These are phyloP conservation scores for Ferdinandea cuprea DNA, from an alignment of 2,888 invertebrate genomes.

Conservation along the genomic window DNA sequence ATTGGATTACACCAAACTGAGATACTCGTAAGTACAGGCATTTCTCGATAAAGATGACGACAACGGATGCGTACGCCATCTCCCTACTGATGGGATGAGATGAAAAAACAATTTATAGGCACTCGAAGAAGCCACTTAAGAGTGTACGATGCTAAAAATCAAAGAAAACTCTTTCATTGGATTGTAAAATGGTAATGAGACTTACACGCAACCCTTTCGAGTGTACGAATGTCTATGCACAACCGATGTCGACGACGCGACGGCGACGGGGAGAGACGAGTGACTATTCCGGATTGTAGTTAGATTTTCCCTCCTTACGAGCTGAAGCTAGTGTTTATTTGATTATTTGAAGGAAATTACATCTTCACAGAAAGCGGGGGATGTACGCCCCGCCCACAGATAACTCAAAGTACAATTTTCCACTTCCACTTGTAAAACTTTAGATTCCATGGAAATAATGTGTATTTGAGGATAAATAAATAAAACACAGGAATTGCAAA, in stretches of 20 bases:
- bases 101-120: conserved; percentile 70
- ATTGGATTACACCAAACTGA: conserved; percentile 47
- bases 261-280: background rate
- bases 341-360: conserved; percentile 64
- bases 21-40: conserved; percentile 33
- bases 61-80: background rate
- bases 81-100: conserved; percentile 45
- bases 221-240: background rate
- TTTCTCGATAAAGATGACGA: conserved; percentile 40
- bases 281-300: background rate
- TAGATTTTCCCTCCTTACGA: background rate
- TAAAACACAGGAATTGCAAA: conserved; percentile 42
- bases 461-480: conserved; percentile 43
- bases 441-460: conserved; percentile 43
- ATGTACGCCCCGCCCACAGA: conserved; percentile 9
- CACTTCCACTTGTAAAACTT: conserved; percentile 6
- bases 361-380: conserved; percentile 37
- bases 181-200: conserved; percentile 67
- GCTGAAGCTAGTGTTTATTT: conserved; percentile 55
- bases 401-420: conserved; percentile 31
- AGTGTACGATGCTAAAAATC: conserved; percentile 41
- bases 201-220: conserved; percentile 50
- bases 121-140: conserved; percentile 62
- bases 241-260: background rate
- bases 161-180: conserved; percentile 41